Base-by-base conservation (phyloP, 1,140 invertebrate species). In the Brachionus manjavacas region DNA sequence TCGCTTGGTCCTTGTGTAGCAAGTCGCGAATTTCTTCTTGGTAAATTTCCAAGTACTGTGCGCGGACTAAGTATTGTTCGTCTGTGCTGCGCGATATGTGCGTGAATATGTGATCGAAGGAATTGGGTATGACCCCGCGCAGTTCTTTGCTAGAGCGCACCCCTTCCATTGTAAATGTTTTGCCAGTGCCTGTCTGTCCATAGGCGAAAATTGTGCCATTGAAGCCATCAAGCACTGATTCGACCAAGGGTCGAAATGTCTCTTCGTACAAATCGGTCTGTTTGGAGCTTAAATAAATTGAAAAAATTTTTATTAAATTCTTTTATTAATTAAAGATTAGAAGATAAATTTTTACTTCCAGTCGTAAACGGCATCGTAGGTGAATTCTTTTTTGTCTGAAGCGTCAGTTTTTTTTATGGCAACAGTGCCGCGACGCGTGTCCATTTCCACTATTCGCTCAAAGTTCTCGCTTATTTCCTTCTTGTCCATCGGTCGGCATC, bases 31-130 rank as follows among this genome's bases (percentile, higher is more conserved):
- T 90, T 86, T 92, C 91, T 88, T 91, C 95, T 89, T 96, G 96
- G 89, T 96, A 96, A 68, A 96, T 96, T 89, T 97, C 96, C 60
- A 97, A 91, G 88, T 96, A 97, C 72, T 94, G 95, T n/a, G 95
- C 93, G 76, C 96, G 91, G 0, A 95, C 94, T 46, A 97, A 90
- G 88, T 94, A 97, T 88, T 95, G 94, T 20, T 93, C 92, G 84
- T 93, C 92, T 64, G 93, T 93, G 11, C 93, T 92, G 16, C 23
- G 70, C 14, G 83, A 84, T 39, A 74, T 84, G 4, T 55, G 84
- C 0, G 95, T 93, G 11, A 94, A 92, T 41, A 95, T 96, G 0
- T 76, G 46, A 9, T 90, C 88, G 87, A 90, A 90, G 11, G 86
- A 90, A 80, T 94, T 91, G 14, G 95, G 95, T 86, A 97, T 95